These are phyloP conservation scores for Onchidella celtica DNA, from an alignment of 2,888 invertebrate genomes.

Conservation along the genomic window DNA sequence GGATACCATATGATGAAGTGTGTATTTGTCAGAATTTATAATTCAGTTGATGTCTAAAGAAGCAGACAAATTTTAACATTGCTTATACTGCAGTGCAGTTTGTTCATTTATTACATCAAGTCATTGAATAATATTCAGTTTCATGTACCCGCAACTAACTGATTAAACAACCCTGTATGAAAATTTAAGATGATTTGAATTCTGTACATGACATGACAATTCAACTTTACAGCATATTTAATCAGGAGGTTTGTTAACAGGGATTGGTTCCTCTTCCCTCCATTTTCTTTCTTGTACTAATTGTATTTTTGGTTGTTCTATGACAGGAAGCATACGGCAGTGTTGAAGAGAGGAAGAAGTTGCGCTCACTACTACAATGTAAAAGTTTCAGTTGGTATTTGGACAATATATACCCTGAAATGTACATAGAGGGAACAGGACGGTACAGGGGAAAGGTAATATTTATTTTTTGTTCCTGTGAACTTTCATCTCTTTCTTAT, in stretches of 20 bases:
- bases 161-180: too few relatives aligned
- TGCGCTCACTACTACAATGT: slow-evolving; percentile 83
- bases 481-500: too few relatives aligned
- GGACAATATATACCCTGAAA: slow-evolving; percentile 90
- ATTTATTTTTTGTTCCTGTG: background rate
- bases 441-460: slow-evolving; percentile 98
- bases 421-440: slow-evolving; percentile 92
- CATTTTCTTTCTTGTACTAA: background rate
- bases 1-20: slow-evolving; percentile 94
- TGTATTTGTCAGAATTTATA: slow-evolving; percentile 43
- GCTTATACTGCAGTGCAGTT: too few relatives aligned
- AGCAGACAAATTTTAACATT: too few relatives aligned
- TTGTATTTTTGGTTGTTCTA: too few relatives aligned
- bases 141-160: too few relatives aligned
- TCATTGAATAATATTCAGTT: too few relatives aligned
- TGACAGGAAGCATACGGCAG: slow-evolving; percentile 43
- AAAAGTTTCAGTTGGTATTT: slow-evolving; percentile 95
- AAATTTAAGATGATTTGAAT: too few relatives aligned
- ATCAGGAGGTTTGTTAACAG: background rate
- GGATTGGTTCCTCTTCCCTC: background rate
- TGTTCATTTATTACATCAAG: too few relatives aligned
- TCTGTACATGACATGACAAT: too few relatives aligned
- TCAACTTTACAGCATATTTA: background rate
- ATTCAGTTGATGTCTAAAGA: too few relatives aligned
- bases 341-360: slow-evolving; percentile 46